These are phyloP conservation scores for Tretioscincus oriximinensis DNA, from an alignment of 2,113 vertebrate species.

Conservation along the genomic window DNA sequence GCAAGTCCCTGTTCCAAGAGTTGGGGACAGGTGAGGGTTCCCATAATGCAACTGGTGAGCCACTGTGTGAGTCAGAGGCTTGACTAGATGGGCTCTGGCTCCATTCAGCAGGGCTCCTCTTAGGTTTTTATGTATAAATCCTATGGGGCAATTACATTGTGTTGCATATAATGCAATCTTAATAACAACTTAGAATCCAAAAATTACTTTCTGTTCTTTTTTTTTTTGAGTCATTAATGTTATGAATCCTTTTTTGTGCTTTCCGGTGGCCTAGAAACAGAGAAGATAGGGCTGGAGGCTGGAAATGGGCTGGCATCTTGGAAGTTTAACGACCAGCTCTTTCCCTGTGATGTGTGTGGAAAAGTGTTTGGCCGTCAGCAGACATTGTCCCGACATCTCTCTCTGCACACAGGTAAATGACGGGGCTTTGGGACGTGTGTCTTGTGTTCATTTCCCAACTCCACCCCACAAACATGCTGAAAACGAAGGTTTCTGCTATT, in stretches of 20 bases:
- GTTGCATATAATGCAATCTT: slow-evolving; percentile 15
- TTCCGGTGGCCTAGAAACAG: slow-evolving; percentile 78
- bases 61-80: no score
- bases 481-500: neutral
- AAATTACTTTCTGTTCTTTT: neutral
- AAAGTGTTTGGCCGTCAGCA: slow-evolving; percentile 98
- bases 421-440: neutral
- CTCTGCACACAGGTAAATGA: slow-evolving; percentile 89
- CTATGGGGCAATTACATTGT: neutral
- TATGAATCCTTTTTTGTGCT: slow-evolving; percentile 25
- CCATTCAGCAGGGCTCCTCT: no score
- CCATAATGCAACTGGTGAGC: no score
- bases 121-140: no score
- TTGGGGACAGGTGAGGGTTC: no score
- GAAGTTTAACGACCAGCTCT: slow-evolving; percentile 94
- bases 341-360: slow-evolving; percentile 92
- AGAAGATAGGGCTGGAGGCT: slow-evolving; percentile 84
- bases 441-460: neutral
- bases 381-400: slow-evolving; percentile 94
- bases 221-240: slow-evolving; percentile 35
- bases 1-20: no score
- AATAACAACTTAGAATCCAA: slow-evolving; percentile 38
- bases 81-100: no score
- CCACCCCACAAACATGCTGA: neutral
- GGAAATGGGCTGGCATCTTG: slow-evolving; percentile 88